These are phyloP conservation scores for Fragum fragum DNA, from an alignment of 2,888 invertebrate genomes.

Conservation along the genomic window DNA sequence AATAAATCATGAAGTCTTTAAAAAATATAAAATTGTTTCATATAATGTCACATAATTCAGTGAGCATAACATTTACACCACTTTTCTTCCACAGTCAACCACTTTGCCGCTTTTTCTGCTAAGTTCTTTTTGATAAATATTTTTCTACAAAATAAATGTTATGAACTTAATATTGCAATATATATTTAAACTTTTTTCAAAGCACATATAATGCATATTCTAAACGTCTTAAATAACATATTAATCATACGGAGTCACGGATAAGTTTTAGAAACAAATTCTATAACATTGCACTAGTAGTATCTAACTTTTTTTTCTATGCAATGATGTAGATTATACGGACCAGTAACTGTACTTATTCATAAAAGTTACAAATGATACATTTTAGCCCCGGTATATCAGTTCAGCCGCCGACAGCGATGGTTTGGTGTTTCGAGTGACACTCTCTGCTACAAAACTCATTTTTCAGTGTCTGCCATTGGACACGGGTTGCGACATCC, in stretches of 20 bases:
- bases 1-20: too few relatives aligned
- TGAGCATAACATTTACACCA: neutral
- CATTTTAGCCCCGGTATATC: neutral
- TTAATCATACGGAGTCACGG: too few relatives aligned
- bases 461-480: slow-evolving; percentile 54
- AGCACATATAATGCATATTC: too few relatives aligned
- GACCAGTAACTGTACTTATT: neutral
- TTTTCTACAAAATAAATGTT: too few relatives aligned
- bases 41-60: neutral
- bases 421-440: slow-evolving; percentile 1
- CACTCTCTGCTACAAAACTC: slow-evolving; percentile 29
- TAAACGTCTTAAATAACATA: too few relatives aligned
- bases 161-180: too few relatives aligned
- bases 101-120: neutral
- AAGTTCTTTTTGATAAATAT: too few relatives aligned
- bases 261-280: too few relatives aligned
- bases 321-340: neutral
- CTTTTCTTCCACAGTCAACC: neutral
- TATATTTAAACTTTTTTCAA: too few relatives aligned
- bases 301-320: too few relatives aligned
- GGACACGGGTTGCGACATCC: slow-evolving; percentile 43
- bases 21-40: too few relatives aligned
- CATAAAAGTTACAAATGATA: slow-evolving; percentile 17
- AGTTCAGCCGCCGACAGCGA: slow-evolving; percentile 24
- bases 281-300: too few relatives aligned